These are phyloP conservation scores for Autographa gamma DNA, from an alignment of 2,888 invertebrate species.

Conservation along the genomic window DNA sequence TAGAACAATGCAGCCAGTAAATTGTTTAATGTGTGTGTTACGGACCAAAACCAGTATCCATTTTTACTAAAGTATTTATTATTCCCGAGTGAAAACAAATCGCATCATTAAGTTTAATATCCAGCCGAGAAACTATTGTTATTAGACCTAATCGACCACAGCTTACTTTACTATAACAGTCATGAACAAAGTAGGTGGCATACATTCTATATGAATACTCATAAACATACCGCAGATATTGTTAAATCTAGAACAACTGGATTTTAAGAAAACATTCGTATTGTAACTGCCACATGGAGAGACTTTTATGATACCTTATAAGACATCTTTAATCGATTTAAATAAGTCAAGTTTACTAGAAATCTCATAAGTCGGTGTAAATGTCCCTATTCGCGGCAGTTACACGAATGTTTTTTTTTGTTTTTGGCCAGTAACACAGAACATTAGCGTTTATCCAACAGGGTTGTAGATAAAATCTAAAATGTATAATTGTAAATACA, in stretches of 20 bases:
- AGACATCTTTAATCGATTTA: too few relatives aligned
- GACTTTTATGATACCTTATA: too few relatives aligned
- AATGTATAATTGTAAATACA: conserved; percentile 70
- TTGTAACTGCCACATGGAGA: too few relatives aligned
- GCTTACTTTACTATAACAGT: not conserved
- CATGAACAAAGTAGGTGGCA: conserved; percentile 13
- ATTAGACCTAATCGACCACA: conserved; percentile 22
- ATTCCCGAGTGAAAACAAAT: not conserved
- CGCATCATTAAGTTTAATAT: not conserved
- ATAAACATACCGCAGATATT: not conserved
- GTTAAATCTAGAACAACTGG: not conserved
- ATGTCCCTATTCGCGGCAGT: not conserved
- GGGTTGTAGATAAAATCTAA: conserved; percentile 75
- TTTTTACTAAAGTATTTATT: not conserved
- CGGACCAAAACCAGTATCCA: conserved; percentile 10
- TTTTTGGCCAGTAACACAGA: conserved; percentile 37
- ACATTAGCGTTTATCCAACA: conserved; percentile 67
- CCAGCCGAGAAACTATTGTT: not conserved
- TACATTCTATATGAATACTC: conserved; percentile 14
- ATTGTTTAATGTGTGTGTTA: conserved; percentile 22
- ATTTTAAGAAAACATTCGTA: too few relatives aligned
- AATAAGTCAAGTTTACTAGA: too few relatives aligned
- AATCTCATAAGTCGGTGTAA: too few relatives aligned
- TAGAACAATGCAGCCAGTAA: conserved; percentile 48
- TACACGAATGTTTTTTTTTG: conserved; percentile 12